Conservation (phyloP, 2,888 invertebrate genomes). For the Dasypogon diadema region DNA sequence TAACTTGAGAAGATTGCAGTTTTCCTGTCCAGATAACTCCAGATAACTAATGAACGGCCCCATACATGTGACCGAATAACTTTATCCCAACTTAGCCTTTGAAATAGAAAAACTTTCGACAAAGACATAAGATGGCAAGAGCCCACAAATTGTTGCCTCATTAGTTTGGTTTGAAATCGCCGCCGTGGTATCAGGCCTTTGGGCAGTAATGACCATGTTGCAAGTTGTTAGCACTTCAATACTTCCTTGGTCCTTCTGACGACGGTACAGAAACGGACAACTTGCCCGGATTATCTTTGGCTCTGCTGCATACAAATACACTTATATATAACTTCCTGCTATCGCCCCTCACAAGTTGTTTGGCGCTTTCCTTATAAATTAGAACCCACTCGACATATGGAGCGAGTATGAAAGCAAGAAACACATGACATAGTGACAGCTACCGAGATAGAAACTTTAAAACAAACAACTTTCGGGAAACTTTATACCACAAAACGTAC, state of each 20-base stretch:
- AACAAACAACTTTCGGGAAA: constrained; percentile 53
- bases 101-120: constrained; percentile 42
- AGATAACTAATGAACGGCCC: no score
- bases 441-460: constrained; percentile 48
- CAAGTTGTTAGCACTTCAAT: constrained; percentile 35
- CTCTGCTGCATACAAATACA: constrained; percentile 1
- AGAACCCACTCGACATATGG: constrained; percentile 11
- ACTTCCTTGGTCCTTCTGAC: constrained; percentile 13
- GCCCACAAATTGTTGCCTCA: constrained; percentile 42
- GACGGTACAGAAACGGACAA: neutral
- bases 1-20: no score
- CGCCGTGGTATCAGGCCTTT: constrained; percentile 25
- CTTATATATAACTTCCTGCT: constrained; percentile 29
- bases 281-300: neutral
- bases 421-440: constrained; percentile 46
- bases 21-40: no score
- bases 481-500: constrained; percentile 53
- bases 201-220: constrained; percentile 32
- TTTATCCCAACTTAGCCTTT: constrained; percentile 1
- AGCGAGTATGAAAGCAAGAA: constrained; percentile 18
- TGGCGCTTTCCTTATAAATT: constrained; percentile 32
- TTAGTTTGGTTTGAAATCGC: constrained; percentile 41
- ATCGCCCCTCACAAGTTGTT: constrained; percentile 13
- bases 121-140: constrained; percentile 28
- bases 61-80: constrained; percentile 1